Evolutionary conservation across 2,888 invertebrate genomes (phyloP).

Genomic region (Hyposoter didymator): DNA sequence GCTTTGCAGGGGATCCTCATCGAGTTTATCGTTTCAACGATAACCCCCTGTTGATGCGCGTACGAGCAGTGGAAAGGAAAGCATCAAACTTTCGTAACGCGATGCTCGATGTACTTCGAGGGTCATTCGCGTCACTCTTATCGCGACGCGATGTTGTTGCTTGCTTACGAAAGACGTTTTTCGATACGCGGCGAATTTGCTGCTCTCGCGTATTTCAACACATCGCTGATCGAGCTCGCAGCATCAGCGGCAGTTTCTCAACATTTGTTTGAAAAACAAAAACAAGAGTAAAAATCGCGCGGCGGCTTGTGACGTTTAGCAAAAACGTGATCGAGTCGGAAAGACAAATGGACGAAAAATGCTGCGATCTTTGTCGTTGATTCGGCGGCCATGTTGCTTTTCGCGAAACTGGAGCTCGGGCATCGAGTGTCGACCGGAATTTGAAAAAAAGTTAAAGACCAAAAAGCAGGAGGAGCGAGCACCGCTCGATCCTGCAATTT

Average conservation of each 20-base stretch:
- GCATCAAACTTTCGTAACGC: not conserved
- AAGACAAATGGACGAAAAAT: constrained; percentile 1
- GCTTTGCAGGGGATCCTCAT: not conserved
- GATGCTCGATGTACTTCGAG: not conserved
- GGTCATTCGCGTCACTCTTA: constrained; percentile 12
- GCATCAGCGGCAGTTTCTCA: not conserved
- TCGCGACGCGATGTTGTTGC: not conserved
- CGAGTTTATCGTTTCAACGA: not conserved
- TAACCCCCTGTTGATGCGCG: not conserved
- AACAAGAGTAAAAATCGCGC: constrained; percentile 1
- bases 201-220: not conserved
- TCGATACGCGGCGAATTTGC: not conserved
- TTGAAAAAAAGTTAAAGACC: not conserved
- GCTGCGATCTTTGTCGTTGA: not conserved
- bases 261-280: constrained; percentile 6
- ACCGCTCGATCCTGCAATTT: not conserved
- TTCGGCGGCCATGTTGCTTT: not conserved
- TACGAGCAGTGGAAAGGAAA: not conserved
- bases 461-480: constrained; percentile 11
- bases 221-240: not conserved
- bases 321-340: not conserved
- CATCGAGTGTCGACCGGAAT: not conserved
- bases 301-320: not conserved
- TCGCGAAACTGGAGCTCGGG: not conserved
- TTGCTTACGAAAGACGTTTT: not conserved